These are phyloP conservation scores for Leptinotarsa rubiginosa DNA, from an alignment of 2,888 invertebrate species.

Conservation along the genomic window DNA sequence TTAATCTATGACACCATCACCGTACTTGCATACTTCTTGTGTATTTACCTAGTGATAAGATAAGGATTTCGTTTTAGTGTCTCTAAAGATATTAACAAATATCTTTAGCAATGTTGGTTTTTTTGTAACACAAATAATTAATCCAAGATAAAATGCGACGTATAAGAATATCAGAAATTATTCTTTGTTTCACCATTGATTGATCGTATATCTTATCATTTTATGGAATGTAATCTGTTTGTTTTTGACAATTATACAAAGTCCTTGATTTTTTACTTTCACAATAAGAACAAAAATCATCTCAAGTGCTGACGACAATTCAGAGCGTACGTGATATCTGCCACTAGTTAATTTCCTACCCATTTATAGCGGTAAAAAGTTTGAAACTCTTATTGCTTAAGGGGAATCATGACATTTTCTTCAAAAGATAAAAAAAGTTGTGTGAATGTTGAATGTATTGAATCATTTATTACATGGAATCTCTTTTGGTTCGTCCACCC, in stretches of 20 bases:
- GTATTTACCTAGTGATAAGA: slow-evolving; percentile 56
- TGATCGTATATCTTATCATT: slow-evolving; percentile 50
- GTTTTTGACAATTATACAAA: slow-evolving; percentile 43
- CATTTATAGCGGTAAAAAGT: too few relatives aligned
- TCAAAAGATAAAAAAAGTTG: too few relatives aligned
- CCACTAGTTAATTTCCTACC: neutral
- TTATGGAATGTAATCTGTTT: slow-evolving; percentile 49
- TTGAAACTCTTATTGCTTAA: too few relatives aligned
- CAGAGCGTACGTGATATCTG: slow-evolving; percentile 11
- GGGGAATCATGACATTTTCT: too few relatives aligned
- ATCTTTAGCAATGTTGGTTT: slow-evolving; percentile 56
- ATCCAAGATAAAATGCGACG: slow-evolving; percentile 42
- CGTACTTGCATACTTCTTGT: slow-evolving; percentile 50
- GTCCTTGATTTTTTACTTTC: slow-evolving; percentile 47
- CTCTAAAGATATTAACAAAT: slow-evolving; percentile 42
- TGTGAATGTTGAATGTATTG: too few relatives aligned
- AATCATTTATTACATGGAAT: too few relatives aligned
- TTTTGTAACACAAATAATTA: slow-evolving; percentile 48
- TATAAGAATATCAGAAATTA: slow-evolving; percentile 29
- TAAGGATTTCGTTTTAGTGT: slow-evolving; percentile 47
- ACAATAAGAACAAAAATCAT: slow-evolving; percentile 37
- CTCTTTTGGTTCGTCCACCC: too few relatives aligned
- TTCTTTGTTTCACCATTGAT: slow-evolving; percentile 42
- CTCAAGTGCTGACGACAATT: slow-evolving; percentile 35
- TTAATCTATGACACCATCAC: slow-evolving; percentile 46